Conservation (phyloP, 2,113 vertebrate genomes). For the Drymodes brunneopygia region DNA sequence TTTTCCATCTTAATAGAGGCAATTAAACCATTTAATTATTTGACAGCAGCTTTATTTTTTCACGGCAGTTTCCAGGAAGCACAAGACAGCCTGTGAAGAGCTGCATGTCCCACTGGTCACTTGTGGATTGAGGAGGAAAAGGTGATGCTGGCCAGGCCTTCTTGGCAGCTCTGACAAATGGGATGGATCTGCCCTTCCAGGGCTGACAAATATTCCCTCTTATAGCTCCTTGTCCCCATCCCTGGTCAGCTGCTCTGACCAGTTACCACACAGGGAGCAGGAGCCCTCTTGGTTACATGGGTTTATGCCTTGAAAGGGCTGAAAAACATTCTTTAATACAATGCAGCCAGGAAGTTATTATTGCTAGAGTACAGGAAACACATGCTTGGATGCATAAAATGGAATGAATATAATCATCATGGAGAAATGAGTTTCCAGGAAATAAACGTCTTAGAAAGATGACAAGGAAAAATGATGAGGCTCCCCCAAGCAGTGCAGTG, state of each 20-base stretch:
- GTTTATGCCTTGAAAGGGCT: neutral
- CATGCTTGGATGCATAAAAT: neutral
- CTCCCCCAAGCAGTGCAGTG: neutral
- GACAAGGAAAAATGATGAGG: neutral
- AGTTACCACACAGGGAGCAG: neutral
- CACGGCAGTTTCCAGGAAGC: neutral
- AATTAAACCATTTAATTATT: slow-evolving; percentile 16
- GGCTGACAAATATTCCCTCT: neutral
- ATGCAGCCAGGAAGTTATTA: neutral
- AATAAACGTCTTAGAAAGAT: neutral
- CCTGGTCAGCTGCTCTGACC: neutral
- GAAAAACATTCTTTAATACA: neutral
- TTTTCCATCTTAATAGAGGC: neutral
- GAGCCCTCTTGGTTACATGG: neutral
- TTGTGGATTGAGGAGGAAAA: neutral
- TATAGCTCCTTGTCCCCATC: neutral
- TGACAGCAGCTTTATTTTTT: slow-evolving; percentile 1
- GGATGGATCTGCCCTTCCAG: neutral
- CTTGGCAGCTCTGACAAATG: neutral
- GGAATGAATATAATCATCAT: neutral
- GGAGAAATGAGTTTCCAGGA: neutral
- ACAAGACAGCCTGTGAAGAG: neutral
- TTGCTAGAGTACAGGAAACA: neutral
- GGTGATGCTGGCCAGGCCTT: neutral
- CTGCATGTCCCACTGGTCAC: neutral